Percentiles rank a stretch among this genome's conserved stretches.
Evolutionary conservation across 2,113 vertebrate species (phyloP).

Genomic region (Percina caprodes): DNA sequence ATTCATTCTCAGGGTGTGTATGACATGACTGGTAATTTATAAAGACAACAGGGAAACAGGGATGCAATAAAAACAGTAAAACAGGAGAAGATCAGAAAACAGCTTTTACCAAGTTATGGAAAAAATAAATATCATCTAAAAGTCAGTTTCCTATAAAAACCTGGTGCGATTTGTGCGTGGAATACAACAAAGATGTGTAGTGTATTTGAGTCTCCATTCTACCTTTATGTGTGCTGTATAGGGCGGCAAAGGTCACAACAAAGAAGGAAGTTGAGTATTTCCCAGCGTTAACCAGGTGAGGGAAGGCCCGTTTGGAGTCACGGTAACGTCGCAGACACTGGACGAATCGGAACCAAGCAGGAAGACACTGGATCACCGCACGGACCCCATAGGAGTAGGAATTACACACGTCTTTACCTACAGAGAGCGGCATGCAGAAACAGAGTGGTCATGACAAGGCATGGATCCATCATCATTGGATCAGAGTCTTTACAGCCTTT

Average conservation of each 20-base stretch:
- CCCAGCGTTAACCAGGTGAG: conserved; percentile 96
- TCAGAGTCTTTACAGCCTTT: not conserved
- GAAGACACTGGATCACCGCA: conserved; percentile 97
- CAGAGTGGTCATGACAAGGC: not conserved
- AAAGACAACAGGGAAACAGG: not conserved
- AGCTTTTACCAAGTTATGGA: not conserved
- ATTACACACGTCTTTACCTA: conserved; percentile 84
- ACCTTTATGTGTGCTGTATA: conserved; percentile 96
- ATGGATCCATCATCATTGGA: not conserved
- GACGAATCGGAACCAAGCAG: conserved; percentile 98
- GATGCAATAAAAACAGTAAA: not conserved
- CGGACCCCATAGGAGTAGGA: conserved; percentile 96
- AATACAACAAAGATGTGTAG: not conserved
- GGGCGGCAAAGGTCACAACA: conserved; percentile 95
- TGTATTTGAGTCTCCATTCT: conserved; percentile 36
- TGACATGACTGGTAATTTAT: not conserved
- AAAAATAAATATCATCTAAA: not conserved
- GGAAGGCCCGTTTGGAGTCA: conserved; percentile 96
- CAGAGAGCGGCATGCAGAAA: not conserved
- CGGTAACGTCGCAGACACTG: conserved; percentile 98
- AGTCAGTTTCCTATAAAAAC: not conserved
- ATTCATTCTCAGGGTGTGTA: not conserved
- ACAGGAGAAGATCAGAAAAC: not conserved
- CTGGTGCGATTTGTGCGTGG: not conserved
- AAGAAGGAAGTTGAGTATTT: conserved; percentile 99